Conservation (phyloP, 2,888 invertebrate genomes). For the Tachina grossa region DNA sequence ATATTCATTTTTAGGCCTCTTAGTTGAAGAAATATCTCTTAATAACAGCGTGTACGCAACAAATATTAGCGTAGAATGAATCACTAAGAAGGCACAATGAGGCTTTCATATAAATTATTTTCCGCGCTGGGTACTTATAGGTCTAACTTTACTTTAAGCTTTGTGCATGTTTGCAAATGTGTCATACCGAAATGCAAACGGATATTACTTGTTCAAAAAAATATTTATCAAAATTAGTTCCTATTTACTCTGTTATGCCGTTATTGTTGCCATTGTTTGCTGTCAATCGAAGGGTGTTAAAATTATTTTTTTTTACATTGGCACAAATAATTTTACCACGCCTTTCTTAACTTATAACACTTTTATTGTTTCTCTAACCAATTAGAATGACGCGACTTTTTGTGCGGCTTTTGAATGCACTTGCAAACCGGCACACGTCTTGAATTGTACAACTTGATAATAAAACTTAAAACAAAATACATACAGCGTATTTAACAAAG, state of each 20-base stretch:
- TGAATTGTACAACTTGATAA: neutral
- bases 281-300: slow-evolving; percentile 72
- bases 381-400: slow-evolving; percentile 62
- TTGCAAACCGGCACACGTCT: slow-evolving; percentile 52
- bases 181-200: neutral
- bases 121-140: neutral
- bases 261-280: slow-evolving; percentile 47
- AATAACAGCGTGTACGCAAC: too few relatives aligned
- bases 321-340: slow-evolving; percentile 45
- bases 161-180: neutral
- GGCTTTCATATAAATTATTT: too few relatives aligned
- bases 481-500: neutral
- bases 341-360: slow-evolving; percentile 72
- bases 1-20: too few relatives aligned
- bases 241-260: slow-evolving; percentile 63
- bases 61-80: too few relatives aligned
- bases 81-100: too few relatives aligned
- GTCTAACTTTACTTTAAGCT: neutral
- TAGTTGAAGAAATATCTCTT: too few relatives aligned
- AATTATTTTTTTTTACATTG: slow-evolving; percentile 61
- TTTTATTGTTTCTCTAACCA: slow-evolving; percentile 61
- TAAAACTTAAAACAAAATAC: neutral
- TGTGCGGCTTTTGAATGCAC: slow-evolving; percentile 28
- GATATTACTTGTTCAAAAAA: slow-evolving; percentile 22
- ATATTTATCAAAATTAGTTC: slow-evolving; percentile 61